Evolutionary conservation across 2,888 invertebrate genomes (phyloP).

Genomic region (Ernsta delagoae): DNA sequence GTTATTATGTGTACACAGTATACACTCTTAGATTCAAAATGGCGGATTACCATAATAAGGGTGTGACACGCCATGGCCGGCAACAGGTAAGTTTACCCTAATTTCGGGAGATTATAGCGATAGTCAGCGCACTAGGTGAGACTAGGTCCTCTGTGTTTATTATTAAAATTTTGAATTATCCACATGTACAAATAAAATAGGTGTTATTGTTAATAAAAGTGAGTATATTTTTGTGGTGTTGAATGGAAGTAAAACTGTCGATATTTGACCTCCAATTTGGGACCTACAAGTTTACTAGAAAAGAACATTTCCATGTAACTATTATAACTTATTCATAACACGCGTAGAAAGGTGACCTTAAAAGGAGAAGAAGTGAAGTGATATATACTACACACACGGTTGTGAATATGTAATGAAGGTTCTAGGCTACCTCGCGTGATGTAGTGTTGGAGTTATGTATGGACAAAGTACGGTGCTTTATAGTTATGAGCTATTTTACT

Average conservation of each 20-base stretch:
- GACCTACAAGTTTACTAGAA: no score
- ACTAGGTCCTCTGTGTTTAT: conserved; percentile 13
- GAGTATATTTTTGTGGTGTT: no score
- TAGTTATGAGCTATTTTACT: neutral
- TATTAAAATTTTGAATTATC: neutral
- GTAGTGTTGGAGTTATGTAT: neutral
- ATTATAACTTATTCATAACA: conserved; percentile 1
- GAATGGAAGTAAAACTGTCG: no score
- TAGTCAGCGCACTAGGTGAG: neutral
- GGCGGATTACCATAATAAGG: conserved; percentile 47
- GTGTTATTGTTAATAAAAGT: no score
- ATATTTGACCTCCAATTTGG: no score
- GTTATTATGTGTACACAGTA: conserved; percentile 41
- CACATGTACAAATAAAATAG: no score
- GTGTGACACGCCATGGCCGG: conserved; percentile 46
- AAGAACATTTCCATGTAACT: neutral
- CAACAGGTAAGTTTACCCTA: conserved; percentile 50
- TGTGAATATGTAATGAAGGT: conserved; percentile 3
- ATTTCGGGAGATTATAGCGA: conserved; percentile 31
- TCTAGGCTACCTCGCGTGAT: neutral
- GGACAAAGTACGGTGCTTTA: neutral
- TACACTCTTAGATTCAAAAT: conserved; percentile 42
- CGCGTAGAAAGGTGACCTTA: neutral
- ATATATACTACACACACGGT: neutral
- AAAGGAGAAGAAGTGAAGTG: conserved; percentile 8